Base-by-base conservation (phyloP, 2,888 invertebrate species). In the Frankliniella fusca region DNA sequence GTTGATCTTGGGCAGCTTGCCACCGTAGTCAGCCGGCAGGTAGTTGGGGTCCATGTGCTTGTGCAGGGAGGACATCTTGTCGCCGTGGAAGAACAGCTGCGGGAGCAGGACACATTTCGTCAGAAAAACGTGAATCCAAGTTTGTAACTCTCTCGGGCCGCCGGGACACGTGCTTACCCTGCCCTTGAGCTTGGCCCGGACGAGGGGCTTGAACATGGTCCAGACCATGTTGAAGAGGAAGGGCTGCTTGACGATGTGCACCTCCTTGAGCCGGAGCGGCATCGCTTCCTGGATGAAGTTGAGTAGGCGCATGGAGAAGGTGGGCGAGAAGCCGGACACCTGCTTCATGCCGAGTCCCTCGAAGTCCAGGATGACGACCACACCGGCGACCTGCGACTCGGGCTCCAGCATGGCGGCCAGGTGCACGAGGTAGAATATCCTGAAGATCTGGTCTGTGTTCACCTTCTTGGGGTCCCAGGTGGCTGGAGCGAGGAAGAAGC, bases 161-260 rank as follows among this genome's bases (percentile, higher is more conserved):
- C n/a, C n/a, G n/a, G 10, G 54, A 3, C 7, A 54, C 54, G 61
- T 15, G 61, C 93, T 91, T 87, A 94, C 94, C 88, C 94, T 92
- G 84, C 89, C 92, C 88, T 92, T 93, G 23, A 96, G 90, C 87
- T 96, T 96, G 85, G 94, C 93, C 85, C 91, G 91, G 85, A 95
- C 92, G 86, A 95, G 93, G 12, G 95, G 95, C 88, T 95, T 95
- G 90, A 95, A 95, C 87, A 95, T 92, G 81, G 91, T 89, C 95
- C 95, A 96, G 1, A 95, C 95, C 88, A 94, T 91, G 87, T 93
- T 95, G 89, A 96, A 96, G 84, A 95, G 89, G 89, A 93, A 93
- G 0, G 96, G 95, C 86, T 96, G 93, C 86, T 95, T 95, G 3
- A 96, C 94, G 87, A 95, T 93, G 88, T 96, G 95, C 15, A 95